Conservation (phyloP, 2,113 vertebrate species). For the Shinisaurus crocodilurus region DNA sequence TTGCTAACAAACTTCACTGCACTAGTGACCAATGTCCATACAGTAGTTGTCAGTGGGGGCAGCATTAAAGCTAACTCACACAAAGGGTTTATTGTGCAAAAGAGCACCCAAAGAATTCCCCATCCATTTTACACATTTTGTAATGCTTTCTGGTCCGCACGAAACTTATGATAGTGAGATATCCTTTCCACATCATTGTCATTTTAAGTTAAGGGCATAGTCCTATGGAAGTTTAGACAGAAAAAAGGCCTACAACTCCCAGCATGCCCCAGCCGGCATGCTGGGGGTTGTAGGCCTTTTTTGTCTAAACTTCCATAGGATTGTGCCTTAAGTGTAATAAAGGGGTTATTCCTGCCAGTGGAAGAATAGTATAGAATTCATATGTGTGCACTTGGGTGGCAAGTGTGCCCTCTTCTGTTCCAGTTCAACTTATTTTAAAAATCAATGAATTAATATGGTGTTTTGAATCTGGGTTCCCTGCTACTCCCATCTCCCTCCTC, state of each 20-base stretch:
- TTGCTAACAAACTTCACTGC: constrained; percentile 7
- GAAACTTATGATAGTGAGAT: not conserved
- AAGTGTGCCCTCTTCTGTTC: not conserved
- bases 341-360: not conserved
- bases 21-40: not conserved
- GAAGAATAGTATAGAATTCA: not conserved
- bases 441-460: not conserved
- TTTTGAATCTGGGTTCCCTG: not conserved
- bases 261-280: too few species aligned
- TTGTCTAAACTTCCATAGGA: too few species aligned
- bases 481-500: too few species aligned
- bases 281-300: too few species aligned
- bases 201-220: not conserved
- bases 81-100: not conserved
- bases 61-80: not conserved
- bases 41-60: not conserved
- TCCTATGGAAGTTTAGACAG: too few species aligned
- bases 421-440: not conserved
- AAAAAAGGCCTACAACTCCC: too few species aligned
- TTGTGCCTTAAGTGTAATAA: not conserved
- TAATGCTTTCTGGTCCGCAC: not conserved
- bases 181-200: not conserved
- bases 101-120: not conserved
- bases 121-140: not conserved
- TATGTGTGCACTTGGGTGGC: not conserved